Evolutionary conservation across 2,888 invertebrate species (phyloP).

Genomic region (Leptura quadrifasciata): DNA sequence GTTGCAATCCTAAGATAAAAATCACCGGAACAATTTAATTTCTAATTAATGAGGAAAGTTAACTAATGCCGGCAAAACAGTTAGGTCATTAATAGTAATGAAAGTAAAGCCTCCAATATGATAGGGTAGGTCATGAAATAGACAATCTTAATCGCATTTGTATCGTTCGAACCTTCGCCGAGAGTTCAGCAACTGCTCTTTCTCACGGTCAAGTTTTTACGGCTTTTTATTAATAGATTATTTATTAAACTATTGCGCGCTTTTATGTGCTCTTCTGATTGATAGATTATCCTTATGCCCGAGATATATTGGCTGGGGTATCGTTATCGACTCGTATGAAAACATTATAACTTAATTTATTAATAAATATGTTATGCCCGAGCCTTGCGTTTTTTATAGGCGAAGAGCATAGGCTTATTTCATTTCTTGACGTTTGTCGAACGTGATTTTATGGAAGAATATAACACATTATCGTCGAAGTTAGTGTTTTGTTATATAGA

Average conservation of each 20-base stretch:
- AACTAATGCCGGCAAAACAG: conserved; percentile 29
- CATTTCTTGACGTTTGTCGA: neutral
- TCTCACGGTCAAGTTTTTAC: conserved; percentile 47
- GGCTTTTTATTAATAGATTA: conserved; percentile 46
- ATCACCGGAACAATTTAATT: conserved; percentile 16
- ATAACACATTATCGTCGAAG: neutral
- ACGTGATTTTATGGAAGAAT: neutral
- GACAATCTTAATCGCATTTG: conserved; percentile 36
- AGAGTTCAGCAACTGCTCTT: conserved; percentile 36
- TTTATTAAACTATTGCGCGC: conserved; percentile 46
- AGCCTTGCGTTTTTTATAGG: neutral
- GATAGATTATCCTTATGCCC: conserved; percentile 43
- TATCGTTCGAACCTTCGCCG: conserved; percentile 29
- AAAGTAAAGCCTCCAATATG: conserved; percentile 33
- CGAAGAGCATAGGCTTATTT: neutral
- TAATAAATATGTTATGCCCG: conserved; percentile 32
- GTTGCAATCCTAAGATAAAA: neutral
- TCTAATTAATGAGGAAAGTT: conserved; percentile 27
- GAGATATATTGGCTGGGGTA: conserved; percentile 37
- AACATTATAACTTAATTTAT: conserved; percentile 50
- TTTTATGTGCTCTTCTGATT: conserved; percentile 46
- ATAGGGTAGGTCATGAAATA: conserved; percentile 35
- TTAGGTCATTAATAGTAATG: conserved; percentile 31
- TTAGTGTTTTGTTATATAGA: neutral
- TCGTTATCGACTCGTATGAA: conserved; percentile 34